Evolutionary conservation across 1,140 invertebrate genomes (phyloP), one percentile per base, ranked within the genome.

Genomic region (Portunus trituberculatus): DNA sequence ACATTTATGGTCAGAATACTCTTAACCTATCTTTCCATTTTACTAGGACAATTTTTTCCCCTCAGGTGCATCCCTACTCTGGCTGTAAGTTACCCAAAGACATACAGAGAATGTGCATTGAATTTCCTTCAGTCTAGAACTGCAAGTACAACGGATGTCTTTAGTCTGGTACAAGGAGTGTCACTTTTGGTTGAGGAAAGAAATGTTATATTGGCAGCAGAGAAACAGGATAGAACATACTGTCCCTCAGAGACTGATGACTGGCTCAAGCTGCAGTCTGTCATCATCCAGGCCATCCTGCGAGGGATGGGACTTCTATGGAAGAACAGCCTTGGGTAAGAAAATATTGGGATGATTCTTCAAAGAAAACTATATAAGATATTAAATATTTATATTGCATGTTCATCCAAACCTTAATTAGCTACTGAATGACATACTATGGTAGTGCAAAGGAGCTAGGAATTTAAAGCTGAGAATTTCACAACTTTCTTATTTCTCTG

Each of bases 171-270:
- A 39, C 84, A 87, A 31, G 92, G 83, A 32, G 32, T 67, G 16
- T 87, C 92, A 32, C 92, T 93, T 32, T 28, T 93, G 7, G 83
- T 93, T 14, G 92, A 93, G 32, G 92, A 76, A 87, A 87, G 31
- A 20, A 91, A 32, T 12, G 39, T 32, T 31, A 91, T 48, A 76
- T 32, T 31, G 14, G 7, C 28, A 39, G 25, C 25, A 59, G 48
- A 32, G 14, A 20, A 76, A 28, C 25, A n/a, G 59, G 67, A 91
- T 14, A 14, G 14, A 91, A 10, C 0, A 14, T 16, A 82, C 8
- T 76, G 52, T 39, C 14, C 25, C 12, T 14, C 8, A 32, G 52
- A 32, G 4, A 29, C 20, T 25, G 48, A 6, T 25, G 28, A 28
- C 12, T 91, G 14, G 12, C 20, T 91, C 31, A 76, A 76, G 28